phyloP scores from a whole-genome alignment of 2,888 invertebrate genomes.

The Heliothis peltigera region DNA sequence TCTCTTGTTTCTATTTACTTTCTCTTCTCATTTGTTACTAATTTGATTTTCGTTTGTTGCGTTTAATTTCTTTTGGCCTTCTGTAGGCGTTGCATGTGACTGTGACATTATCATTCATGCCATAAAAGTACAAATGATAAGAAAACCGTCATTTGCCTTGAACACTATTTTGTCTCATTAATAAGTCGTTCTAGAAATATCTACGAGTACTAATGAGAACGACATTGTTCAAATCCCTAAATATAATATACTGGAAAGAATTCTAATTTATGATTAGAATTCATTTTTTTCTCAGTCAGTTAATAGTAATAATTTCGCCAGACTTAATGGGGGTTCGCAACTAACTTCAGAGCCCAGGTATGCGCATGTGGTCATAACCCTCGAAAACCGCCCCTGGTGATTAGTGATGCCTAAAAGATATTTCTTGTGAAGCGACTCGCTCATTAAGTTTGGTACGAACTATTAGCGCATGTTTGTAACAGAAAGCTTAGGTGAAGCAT shows the following conservation, averaged over 20 bases:
- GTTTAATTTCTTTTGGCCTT: conserved; percentile 8
- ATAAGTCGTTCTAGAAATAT: conserved; percentile 3
- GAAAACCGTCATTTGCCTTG: conserved; percentile 22
- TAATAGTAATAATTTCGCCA: too few species aligned
- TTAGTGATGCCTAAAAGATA: too few species aligned
- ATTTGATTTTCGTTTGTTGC: conserved; percentile 26
- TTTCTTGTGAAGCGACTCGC: too few species aligned
- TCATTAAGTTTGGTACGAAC: too few species aligned
- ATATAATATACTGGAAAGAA: too few species aligned
- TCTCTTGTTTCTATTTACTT: conserved; percentile 64
- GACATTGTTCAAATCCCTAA: neutral
- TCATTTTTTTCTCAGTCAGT: too few species aligned
- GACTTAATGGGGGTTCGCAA: too few species aligned
- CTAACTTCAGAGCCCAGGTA: too few species aligned
- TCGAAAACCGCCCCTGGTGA: too few species aligned
- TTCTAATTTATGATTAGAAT: too few species aligned
- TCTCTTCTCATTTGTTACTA: conserved; percentile 33
- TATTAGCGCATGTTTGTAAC: neutral
- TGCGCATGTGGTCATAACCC: too few species aligned
- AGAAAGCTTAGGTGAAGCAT: neutral
- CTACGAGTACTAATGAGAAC: neutral
- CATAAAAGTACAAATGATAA: conserved; percentile 25
- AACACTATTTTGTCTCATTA: neutral
- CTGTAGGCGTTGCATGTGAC: conserved; percentile 29
- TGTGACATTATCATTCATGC: conserved; percentile 10